Evolutionary conservation across 2,888 invertebrate species (phyloP).

Genomic region (Noctua pronuba): DNA sequence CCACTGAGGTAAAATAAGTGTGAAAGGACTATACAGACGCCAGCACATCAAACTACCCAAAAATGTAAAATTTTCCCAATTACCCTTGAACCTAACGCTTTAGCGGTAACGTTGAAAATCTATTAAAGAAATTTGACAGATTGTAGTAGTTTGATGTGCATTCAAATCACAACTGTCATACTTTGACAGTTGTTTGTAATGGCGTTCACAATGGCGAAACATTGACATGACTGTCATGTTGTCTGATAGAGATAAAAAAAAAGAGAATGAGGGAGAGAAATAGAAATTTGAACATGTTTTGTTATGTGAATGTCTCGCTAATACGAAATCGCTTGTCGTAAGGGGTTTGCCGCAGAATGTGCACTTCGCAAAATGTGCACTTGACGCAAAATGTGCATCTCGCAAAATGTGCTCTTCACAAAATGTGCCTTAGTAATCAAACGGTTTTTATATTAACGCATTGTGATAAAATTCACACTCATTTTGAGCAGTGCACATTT

Average conservation of each 20-base stretch:
- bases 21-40: background rate
- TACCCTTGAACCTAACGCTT: no score
- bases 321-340: background rate
- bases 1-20: background rate
- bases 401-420: no score
- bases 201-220: background rate
- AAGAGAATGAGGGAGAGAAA: background rate
- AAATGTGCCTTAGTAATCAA: no score
- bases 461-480: no score
- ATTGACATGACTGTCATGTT: background rate
- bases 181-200: background rate
- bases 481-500: no score
- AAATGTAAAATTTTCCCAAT: background rate
- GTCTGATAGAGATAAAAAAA: background rate
- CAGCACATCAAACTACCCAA: background rate
- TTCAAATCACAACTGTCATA: background rate
- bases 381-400: no score
- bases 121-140: no score
- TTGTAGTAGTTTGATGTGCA: background rate
- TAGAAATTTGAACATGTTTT: background rate
- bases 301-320: background rate
- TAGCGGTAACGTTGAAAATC: no score
- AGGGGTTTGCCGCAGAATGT: no score
- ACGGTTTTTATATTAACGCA: no score
- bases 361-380: no score